These are phyloP conservation scores for Cyprinus carpio DNA, from an alignment of 2,113 vertebrate genomes.

Conservation along the genomic window DNA sequence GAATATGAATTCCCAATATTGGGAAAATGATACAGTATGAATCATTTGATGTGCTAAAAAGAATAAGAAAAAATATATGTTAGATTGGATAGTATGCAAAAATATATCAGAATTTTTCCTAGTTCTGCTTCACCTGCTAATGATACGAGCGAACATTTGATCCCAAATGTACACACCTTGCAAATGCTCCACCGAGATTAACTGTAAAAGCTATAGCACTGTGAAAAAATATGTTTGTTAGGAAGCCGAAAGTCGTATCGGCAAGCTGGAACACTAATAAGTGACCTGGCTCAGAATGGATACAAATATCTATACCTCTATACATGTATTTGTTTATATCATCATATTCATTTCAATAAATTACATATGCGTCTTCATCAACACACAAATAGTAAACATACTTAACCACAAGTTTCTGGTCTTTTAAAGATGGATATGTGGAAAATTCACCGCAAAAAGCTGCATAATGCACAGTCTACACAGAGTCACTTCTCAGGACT, in stretches of 20 bases:
- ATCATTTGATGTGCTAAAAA: conserved; percentile 37
- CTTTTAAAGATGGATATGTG: conserved; percentile 70
- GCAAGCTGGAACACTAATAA: conserved; percentile 58
- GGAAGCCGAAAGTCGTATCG: conserved; percentile 59
- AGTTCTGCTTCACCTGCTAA: conserved; percentile 29
- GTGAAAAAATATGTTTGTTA: conserved; percentile 60
- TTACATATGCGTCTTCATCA: conserved; percentile 71
- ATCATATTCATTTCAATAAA: conserved; percentile 69
- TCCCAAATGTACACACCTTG: conserved; percentile 56
- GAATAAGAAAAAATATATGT: conserved; percentile 50
- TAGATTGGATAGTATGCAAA: conserved; percentile 48
- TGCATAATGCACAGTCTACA: conserved; percentile 54
- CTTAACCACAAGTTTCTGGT: conserved; percentile 80
- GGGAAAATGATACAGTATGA: not conserved
- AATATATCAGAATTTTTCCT: conserved; percentile 40
- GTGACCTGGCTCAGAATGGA: conserved; percentile 61
- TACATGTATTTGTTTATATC: conserved; percentile 57
- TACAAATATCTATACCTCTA: conserved; percentile 54
- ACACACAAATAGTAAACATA: conserved; percentile 73
- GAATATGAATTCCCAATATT: not conserved
- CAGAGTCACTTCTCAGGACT: conserved; percentile 31
- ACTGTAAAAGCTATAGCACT: conserved; percentile 66
- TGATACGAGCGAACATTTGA: conserved; percentile 20
- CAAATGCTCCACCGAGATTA: conserved; percentile 64
- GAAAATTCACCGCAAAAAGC: conserved; percentile 56